phyloP scores from a whole-genome alignment of 2,797 vertebrate species.

The Arnoldichthys spilopterus region DNA sequence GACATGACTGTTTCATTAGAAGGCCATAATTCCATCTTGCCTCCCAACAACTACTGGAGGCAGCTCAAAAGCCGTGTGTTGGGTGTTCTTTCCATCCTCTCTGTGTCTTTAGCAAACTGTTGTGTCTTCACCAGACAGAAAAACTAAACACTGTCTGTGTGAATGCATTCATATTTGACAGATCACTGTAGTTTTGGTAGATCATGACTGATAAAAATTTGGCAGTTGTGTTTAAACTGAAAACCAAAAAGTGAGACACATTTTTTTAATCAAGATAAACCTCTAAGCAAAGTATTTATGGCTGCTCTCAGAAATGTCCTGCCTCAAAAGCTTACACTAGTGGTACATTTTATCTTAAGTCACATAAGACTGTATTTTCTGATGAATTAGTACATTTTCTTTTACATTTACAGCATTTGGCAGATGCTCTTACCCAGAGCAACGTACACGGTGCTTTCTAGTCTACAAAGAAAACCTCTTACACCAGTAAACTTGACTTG shows the following conservation, averaged over 20 bases:
- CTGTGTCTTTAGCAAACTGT: constrained; percentile 39
- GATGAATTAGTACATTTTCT: too few species aligned
- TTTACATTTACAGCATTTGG: too few species aligned
- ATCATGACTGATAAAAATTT: background rate
- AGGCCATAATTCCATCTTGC: constrained; percentile 45
- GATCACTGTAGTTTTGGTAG: background rate
- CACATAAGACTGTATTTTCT: background rate
- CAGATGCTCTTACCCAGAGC: too few species aligned
- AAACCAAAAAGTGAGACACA: background rate
- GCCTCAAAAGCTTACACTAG: background rate
- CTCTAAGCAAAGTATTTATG: constrained; percentile 5
- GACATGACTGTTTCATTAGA: constrained; percentile 61
- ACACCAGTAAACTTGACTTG: too few species aligned
- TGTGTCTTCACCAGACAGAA: constrained; percentile 12
- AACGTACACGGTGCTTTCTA: too few species aligned
- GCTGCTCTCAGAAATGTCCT: background rate
- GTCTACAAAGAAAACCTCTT: too few species aligned
- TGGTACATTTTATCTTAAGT: background rate
- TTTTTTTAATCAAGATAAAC: background rate
- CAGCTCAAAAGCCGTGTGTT: background rate
- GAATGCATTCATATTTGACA: background rate
- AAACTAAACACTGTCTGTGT: background rate
- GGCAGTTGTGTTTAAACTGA: background rate
- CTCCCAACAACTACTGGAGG: constrained; percentile 32
- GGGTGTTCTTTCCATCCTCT: constrained; percentile 43